Evolutionary conservation across 2,113 vertebrate genomes (phyloP).

Genomic region (Ceratotherium simum): DNA sequence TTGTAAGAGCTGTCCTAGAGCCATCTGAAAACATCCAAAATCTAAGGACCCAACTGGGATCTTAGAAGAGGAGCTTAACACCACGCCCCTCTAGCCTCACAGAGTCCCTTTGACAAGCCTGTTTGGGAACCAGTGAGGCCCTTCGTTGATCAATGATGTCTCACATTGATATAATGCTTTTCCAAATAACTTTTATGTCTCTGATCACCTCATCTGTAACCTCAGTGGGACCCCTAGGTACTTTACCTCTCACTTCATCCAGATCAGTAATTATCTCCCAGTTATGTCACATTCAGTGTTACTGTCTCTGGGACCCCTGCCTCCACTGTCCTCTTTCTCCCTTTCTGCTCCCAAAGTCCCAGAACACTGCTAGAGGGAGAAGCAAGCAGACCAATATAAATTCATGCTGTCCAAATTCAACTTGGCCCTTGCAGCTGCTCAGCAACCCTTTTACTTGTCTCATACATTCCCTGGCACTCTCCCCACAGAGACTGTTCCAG

Average conservation of each 20-base stretch:
- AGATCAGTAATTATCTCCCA: neutral
- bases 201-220: neutral
- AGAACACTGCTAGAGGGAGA: conserved; percentile 37
- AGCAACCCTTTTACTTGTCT: conserved; percentile 63
- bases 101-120: neutral
- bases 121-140: neutral
- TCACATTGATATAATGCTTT: neutral
- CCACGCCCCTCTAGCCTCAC: neutral
- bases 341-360: conserved; percentile 34
- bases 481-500: neutral
- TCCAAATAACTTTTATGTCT: neutral
- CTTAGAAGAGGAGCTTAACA: neutral
- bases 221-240: neutral
- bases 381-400: conserved; percentile 43
- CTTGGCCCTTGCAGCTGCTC: conserved; percentile 66
- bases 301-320: neutral
- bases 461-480: neutral
- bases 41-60: neutral
- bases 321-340: neutral
- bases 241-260: neutral
- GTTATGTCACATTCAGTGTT: neutral
- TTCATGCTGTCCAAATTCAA: conserved; percentile 54
- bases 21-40: conserved; percentile 40
- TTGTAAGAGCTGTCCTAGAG: conserved; percentile 18
- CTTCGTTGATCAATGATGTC: neutral